Conservation (phyloP, 2,797 vertebrate species). For the Austrolebias charrua region DNA sequence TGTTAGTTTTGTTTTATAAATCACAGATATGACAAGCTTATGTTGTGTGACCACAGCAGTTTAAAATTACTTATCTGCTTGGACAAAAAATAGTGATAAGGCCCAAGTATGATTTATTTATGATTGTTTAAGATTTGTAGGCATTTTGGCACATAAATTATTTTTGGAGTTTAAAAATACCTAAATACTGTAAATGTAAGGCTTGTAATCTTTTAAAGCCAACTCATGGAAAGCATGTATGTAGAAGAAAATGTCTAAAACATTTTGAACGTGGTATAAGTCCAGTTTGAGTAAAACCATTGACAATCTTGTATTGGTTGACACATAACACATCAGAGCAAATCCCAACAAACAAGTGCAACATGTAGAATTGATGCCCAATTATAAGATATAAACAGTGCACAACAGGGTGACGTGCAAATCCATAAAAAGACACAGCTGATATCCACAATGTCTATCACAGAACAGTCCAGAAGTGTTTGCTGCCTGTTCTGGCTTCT, state of each 20-base stretch:
- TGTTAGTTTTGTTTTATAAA: too few species aligned
- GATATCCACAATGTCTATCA: constrained; percentile 61
- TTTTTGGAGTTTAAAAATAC: neutral
- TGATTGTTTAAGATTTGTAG: too few species aligned
- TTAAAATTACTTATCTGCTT: too few species aligned
- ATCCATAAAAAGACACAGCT: constrained; percentile 46
- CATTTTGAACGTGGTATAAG: too few species aligned
- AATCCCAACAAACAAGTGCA: constrained; percentile 22
- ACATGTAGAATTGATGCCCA: constrained; percentile 24
- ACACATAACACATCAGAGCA: constrained; percentile 19
- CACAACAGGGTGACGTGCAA: constrained; percentile 35
- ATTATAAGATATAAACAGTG: constrained; percentile 9
- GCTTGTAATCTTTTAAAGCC: neutral
- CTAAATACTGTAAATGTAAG: neutral
- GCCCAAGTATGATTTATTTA: too few species aligned
- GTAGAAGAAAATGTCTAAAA: too few species aligned
- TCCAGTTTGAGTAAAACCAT: constrained; percentile 28
- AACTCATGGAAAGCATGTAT: constrained; percentile 16
- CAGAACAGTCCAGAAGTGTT: constrained; percentile 54
- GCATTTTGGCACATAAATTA: too few species aligned
- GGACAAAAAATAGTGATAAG: too few species aligned
- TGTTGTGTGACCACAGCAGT: too few species aligned
- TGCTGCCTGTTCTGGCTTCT: constrained; percentile 54
- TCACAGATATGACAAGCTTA: too few species aligned
- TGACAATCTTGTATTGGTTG: constrained; percentile 28